Conservation (phyloP, 2,888 invertebrate species). For the Glyphotaelius pellucidus region DNA sequence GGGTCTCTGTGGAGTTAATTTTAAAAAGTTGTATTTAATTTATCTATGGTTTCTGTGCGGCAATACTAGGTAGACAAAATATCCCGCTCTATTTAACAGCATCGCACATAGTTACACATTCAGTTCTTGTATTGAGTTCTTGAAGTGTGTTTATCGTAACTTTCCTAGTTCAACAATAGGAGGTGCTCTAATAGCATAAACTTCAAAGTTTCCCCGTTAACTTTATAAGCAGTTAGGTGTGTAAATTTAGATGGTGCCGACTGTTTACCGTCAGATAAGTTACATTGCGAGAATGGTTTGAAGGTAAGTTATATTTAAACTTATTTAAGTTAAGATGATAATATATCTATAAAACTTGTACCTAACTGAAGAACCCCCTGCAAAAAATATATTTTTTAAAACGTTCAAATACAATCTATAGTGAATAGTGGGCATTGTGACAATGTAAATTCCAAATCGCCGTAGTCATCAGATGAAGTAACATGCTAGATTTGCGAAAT, state of each 20-base stretch:
- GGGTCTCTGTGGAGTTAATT: too few relatives aligned
- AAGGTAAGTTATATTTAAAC: neutral
- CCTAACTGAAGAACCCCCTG: too few relatives aligned
- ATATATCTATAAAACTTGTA: too few relatives aligned
- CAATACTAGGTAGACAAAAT: neutral
- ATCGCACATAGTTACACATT: neutral
- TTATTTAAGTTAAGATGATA: neutral
- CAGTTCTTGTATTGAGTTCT: neutral
- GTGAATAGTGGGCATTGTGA: neutral
- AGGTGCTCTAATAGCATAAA: neutral
- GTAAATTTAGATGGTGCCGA: neutral
- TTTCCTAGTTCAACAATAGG: neutral
- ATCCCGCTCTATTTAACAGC: neutral
- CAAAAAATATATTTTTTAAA: too few relatives aligned
- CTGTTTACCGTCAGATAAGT: neutral
- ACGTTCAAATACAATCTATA: neutral
- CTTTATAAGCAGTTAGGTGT: neutral
- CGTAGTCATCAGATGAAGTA: neutral
- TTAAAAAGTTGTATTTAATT: too few relatives aligned
- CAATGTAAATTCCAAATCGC: too few relatives aligned
- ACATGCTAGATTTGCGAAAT: neutral
- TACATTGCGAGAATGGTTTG: neutral
- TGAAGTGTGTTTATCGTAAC: neutral
- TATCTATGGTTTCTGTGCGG: neutral
- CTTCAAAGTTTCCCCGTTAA: neutral